A percentile compares a stretch with the other conserved stretches of the same genome.
These are phyloP conservation scores for Ictalurus punctatus DNA, from an alignment of 2,113 vertebrate genomes.

Conservation along the genomic window DNA sequence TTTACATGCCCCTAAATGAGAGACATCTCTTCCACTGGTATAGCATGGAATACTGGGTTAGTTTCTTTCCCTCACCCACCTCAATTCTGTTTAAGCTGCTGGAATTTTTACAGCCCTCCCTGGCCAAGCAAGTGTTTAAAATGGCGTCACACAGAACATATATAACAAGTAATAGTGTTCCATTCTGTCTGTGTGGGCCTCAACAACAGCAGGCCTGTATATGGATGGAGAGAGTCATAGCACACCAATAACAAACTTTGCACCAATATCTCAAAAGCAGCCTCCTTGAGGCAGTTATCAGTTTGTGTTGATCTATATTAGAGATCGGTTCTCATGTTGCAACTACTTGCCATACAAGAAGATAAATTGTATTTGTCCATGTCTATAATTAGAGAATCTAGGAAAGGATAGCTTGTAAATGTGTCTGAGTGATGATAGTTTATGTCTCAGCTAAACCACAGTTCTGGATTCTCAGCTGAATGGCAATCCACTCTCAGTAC, in stretches of 20 bases:
- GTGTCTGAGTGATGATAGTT: conserved; percentile 29
- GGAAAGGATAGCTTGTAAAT: conserved; percentile 26
- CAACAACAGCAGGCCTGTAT: conserved; percentile 28
- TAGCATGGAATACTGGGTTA: conserved; percentile 15
- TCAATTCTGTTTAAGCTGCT: conserved; percentile 50
- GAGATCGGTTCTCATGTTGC: conserved; percentile 3
- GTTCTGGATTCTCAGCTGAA: conserved; percentile 32
- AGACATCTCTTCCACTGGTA: neutral
- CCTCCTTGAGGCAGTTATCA: neutral
- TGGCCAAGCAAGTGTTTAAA: conserved; percentile 47
- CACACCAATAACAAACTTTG: conserved; percentile 34
- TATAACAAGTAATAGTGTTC: conserved; percentile 52
- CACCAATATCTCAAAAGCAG: conserved; percentile 16
- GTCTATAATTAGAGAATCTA: conserved; percentile 27
- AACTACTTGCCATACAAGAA: neutral
- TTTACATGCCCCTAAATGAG: neutral
- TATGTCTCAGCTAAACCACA: conserved; percentile 26
- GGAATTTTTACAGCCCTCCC: conserved; percentile 53
- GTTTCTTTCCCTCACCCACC: conserved; percentile 36
- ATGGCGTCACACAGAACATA: conserved; percentile 48
- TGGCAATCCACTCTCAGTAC: conserved; percentile 38
- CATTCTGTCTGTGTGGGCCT: conserved; percentile 42
- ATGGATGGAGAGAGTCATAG: neutral
- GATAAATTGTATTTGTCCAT: conserved; percentile 12
- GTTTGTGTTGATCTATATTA: conserved; percentile 8